These are phyloP conservation scores for Hylaeus anthracinus DNA, from an alignment of 1,140 invertebrate genomes.

Conservation along the genomic window DNA sequence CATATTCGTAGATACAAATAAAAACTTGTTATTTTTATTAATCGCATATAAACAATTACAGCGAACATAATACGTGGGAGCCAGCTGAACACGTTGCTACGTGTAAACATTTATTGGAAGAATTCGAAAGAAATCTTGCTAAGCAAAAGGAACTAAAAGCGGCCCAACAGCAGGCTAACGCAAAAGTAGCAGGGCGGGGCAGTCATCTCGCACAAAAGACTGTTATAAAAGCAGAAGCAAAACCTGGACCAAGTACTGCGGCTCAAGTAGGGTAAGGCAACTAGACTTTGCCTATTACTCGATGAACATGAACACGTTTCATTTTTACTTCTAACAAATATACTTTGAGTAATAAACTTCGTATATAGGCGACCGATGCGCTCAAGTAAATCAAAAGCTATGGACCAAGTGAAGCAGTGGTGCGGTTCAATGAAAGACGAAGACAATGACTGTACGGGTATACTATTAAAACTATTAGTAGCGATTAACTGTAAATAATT, in stretches of 20 bases:
- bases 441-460: constrained; percentile 76
- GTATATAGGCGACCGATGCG: constrained; percentile 85
- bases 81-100: constrained; percentile 86
- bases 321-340: constrained; percentile 7
- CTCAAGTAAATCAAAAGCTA: constrained; percentile 89
- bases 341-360: neutral
- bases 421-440: constrained; percentile 86
- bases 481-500: neutral
- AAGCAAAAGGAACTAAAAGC: constrained; percentile 87
- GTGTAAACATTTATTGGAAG: constrained; percentile 88
- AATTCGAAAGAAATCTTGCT: constrained; percentile 89
- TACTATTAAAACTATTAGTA: neutral
- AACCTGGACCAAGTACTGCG: constrained; percentile 77
- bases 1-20: neutral
- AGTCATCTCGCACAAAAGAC: constrained; percentile 72
- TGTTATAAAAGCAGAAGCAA: constrained; percentile 72
- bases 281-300: constrained; percentile 5
- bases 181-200: constrained; percentile 65
- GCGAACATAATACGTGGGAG: constrained; percentile 91
- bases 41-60: constrained; percentile 64
- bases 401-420: constrained; percentile 93
- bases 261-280: constrained; percentile 71
- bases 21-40: constrained; percentile 73
- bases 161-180: constrained; percentile 76
- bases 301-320: neutral